Evolutionary conservation across 2,113 vertebrate genomes (phyloP), one percentile per base, ranked within the genome.

Genomic region (Hucho hucho): DNA sequence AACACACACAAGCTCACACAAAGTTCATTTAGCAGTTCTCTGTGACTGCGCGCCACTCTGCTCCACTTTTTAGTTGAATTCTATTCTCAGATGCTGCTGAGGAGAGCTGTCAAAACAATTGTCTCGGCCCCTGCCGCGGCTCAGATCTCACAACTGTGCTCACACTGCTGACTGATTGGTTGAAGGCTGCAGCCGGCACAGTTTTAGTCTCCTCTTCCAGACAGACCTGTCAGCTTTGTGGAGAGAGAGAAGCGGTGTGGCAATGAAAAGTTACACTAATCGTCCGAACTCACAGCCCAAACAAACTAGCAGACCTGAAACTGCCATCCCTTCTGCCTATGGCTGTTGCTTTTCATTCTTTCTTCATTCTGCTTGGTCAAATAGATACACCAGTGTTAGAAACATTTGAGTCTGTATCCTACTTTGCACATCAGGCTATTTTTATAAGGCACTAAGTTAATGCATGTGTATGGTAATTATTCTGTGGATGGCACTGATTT

Each of bases 81-180:
- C 82, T 81, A 70, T 56, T 84, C 76, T 75, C 81, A 82, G 87
- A 81, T 88, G 76, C 82, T 80, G 82, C 76, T 80, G 86, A 73
- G 83, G 84, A 82, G 83, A 85, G 78, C 87, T 93, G 92, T 93
- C 90, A 93, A 87, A 91, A 93, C 93, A 88, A 84, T 80, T 79
- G 86, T 86, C 79, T 76, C 64, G 73, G 80, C 85, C 80, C 84
- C 83, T 75, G 83, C 86, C 83, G 87, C 58, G 86, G 76, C 84
- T 90, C 87, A 82, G 80, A 88, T 89, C 86, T 82, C 87, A 81
- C 80, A 88, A 90, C 85, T 82, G 81, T 56, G 73, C 37, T 53
- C 49, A 61, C 2, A n/a, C 58, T 9, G 18, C 64, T 70, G 84
- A 88, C 87, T 82, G 64, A 79, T 47, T 70, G 73, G 79, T 79